phyloP scores from a whole-genome alignment of 2,797 vertebrate species.

The Pipistrellus kuhlii region DNA sequence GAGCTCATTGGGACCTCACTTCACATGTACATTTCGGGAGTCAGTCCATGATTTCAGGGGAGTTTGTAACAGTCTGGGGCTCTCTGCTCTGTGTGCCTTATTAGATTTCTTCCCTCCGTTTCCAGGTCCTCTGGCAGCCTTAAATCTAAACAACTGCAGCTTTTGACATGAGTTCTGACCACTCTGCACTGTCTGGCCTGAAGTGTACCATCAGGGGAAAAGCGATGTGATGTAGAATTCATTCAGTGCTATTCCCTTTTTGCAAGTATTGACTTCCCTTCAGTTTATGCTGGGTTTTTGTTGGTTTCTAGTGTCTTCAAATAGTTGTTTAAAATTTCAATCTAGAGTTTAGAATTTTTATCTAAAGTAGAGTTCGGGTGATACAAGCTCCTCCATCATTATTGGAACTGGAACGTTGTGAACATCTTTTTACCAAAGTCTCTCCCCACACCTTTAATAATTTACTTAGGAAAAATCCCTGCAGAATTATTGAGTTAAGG shows the following conservation, averaged over 20 bases:
- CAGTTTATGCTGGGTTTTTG: not conserved
- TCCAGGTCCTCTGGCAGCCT: not conserved
- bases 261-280: not conserved
- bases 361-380: not conserved
- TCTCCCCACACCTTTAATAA: not conserved
- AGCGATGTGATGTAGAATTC: not conserved
- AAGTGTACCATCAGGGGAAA: not conserved
- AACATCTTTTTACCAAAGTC: not conserved
- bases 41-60: not conserved
- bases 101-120: conserved; percentile 5
- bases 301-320: not conserved
- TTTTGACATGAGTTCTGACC: not conserved
- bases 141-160: not conserved
- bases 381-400: not conserved
- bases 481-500: not conserved
- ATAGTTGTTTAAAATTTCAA: conserved; percentile 29
- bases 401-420: not conserved
- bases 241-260: not conserved
- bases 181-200: not conserved
- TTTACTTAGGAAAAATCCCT: not conserved
- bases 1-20: not conserved
- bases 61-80: not conserved
- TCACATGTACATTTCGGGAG: not conserved
- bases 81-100: not conserved
- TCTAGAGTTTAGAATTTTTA: conserved; percentile 8